Conservation (phyloP, 2,113 vertebrate genomes). For the Toxostoma redivivum region DNA sequence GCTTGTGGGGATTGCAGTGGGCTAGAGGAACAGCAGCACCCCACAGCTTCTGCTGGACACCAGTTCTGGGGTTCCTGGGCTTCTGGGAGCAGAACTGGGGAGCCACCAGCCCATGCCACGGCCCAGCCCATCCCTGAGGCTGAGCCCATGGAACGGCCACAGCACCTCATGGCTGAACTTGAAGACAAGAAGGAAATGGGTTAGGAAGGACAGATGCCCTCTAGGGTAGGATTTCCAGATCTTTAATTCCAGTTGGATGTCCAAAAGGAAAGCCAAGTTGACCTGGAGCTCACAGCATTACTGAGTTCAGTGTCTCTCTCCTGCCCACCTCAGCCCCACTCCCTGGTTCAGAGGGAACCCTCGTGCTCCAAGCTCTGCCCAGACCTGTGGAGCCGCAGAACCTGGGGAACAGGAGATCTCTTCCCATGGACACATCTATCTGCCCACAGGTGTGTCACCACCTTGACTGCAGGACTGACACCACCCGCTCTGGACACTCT, state of each 20-base stretch:
- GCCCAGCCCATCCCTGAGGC: background rate
- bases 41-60: accelerated
- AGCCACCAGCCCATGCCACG: accelerated
- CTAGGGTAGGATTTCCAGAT: background rate
- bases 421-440: accelerated
- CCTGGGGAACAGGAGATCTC: background rate
- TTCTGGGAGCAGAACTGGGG: too few species aligned
- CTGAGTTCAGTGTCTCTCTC: accelerated
- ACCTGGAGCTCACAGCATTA: background rate
- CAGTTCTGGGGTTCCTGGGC: background rate
- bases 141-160: too few species aligned
- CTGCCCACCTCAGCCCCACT: background rate
- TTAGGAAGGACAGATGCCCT: background rate
- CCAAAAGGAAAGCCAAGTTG: background rate
- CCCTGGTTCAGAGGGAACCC: background rate
- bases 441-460: background rate
- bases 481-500: accelerated
- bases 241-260: background rate
- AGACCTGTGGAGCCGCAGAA: accelerated
- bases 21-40: accelerated
- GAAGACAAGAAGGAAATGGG: background rate
- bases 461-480: accelerated
- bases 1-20: background rate
- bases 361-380: background rate
- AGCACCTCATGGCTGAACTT: accelerated